Percentiles rank a stretch among this genome's conserved stretches.
phyloP scores from a whole-genome alignment of 2,113 vertebrate species.

The Platysteira castanea region DNA sequence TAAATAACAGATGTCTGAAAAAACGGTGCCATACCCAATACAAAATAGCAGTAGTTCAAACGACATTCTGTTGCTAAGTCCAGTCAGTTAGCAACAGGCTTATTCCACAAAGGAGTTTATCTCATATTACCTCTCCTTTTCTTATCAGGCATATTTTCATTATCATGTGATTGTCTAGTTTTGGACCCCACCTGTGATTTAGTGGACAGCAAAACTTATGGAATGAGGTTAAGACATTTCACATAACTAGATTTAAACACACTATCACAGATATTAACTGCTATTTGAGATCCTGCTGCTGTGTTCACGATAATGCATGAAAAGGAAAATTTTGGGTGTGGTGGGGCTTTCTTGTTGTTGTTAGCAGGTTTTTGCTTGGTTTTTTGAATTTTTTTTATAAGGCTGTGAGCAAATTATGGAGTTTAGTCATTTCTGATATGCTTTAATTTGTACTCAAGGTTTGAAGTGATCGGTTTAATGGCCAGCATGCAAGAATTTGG shows the following conservation, averaged over 20 bases:
- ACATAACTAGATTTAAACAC: not conserved
- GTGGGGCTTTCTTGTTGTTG: rapidly evolving
- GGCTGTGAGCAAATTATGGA: not conserved
- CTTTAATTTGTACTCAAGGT: not conserved
- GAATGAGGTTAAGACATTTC: not conserved
- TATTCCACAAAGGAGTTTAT: not conserved
- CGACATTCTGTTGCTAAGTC: not conserved
- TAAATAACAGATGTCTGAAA: not conserved
- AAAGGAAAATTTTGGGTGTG: not conserved
- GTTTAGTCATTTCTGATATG: not conserved
- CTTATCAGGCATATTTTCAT: not conserved
- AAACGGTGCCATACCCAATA: not conserved
- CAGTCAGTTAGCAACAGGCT: not conserved
- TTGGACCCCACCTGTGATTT: not conserved
- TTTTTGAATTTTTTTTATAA: not conserved
- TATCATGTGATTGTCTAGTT: not conserved
- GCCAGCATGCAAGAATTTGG: not conserved
- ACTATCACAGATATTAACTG: not conserved
- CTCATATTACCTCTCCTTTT: rapidly evolving
- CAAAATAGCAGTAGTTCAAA: not conserved
- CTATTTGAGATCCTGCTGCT: not conserved
- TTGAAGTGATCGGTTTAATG: not conserved
- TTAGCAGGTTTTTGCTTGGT: not conserved
- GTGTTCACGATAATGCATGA: not conserved
- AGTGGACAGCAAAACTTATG: not conserved